Conservation (phyloP, 2,888 invertebrate genomes). For the Ophonus ardosiacus region DNA sequence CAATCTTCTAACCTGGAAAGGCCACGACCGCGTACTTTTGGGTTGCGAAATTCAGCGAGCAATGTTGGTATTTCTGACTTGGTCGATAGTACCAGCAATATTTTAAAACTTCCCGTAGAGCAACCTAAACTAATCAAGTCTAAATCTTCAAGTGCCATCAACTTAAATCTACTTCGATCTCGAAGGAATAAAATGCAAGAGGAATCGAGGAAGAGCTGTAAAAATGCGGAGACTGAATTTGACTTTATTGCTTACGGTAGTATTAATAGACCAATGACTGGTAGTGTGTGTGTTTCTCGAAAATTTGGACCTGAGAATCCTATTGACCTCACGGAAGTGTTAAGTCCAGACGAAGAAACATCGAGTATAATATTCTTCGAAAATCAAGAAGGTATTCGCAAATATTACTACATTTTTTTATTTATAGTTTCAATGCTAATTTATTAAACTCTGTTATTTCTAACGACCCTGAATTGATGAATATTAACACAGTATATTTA, state of each 20-base stretch:
- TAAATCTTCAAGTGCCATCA: constrained; percentile 75
- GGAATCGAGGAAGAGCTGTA: constrained; percentile 71
- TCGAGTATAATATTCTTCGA: not conserved
- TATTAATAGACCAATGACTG: constrained; percentile 45
- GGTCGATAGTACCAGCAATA: constrained; percentile 65
- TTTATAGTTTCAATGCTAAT: not conserved
- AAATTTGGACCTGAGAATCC: constrained; percentile 68
- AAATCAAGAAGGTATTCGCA: constrained; percentile 24
- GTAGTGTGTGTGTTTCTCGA: constrained; percentile 65
- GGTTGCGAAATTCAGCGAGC: constrained; percentile 68
- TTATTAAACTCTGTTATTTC: not conserved
- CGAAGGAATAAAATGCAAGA: constrained; percentile 72
- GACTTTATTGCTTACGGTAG: constrained; percentile 74
- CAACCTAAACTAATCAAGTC: constrained; percentile 74
- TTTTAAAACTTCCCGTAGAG: constrained; percentile 61
- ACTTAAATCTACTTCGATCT: constrained; percentile 73
- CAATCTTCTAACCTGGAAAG: constrained; percentile 75
- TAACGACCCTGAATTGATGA: constrained; percentile 17
- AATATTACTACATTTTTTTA: not conserved
- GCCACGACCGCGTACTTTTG: constrained; percentile 71
- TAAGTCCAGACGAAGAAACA: constrained; percentile 34
- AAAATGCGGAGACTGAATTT: constrained; percentile 73
- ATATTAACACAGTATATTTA: not conserved
- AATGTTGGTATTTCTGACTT: constrained; percentile 69
- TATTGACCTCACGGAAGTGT: constrained; percentile 14